A percentile compares a stretch with the other conserved stretches of the same genome.
Evolutionary conservation across 2,797 vertebrate genomes (phyloP).

Genomic region (Chrysocyon brachyurus): DNA sequence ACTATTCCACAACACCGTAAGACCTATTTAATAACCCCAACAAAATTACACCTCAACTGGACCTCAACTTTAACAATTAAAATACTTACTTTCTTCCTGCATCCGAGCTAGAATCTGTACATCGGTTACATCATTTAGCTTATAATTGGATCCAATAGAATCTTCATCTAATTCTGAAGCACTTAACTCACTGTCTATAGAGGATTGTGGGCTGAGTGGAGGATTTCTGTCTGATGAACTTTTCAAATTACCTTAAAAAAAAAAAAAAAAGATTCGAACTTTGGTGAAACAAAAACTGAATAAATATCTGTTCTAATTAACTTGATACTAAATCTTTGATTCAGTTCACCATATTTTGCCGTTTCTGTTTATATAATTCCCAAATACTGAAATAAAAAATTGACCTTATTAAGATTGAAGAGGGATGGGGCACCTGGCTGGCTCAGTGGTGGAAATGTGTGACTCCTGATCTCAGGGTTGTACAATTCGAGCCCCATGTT

Average conservation of each 20-base stretch:
- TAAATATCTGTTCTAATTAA: constrained; percentile 59
- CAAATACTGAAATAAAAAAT: constrained; percentile 61
- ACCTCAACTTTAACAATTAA: constrained; percentile 45
- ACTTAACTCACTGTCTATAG: constrained; percentile 98
- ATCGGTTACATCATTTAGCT: constrained; percentile 98
- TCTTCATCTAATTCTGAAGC: constrained; percentile 99
- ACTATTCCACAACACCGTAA: constrained; percentile 25
- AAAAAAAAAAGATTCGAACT: constrained; percentile 56
- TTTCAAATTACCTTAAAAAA: constrained; percentile 91
- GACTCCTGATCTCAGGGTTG: neutral
- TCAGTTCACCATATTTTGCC: constrained; percentile 26
- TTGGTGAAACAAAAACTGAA: constrained; percentile 62
- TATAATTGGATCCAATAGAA: constrained; percentile 98
- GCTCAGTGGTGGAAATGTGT: neutral
- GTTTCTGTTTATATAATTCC: constrained; percentile 36
- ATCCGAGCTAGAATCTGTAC: constrained; percentile 99
- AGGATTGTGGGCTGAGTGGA: constrained; percentile 97
- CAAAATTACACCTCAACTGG: neutral
- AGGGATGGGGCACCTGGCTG: neutral
- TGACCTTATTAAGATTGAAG: constrained; percentile 50
- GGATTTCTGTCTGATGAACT: constrained; percentile 94
- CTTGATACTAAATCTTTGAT: neutral
- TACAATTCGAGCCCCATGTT: neutral
- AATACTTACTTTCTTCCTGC: constrained; percentile 99
- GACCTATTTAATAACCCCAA: constrained; percentile 19